Conservation (phyloP, 2,797 vertebrate genomes). For the Premnoplex brunnescens region DNA sequence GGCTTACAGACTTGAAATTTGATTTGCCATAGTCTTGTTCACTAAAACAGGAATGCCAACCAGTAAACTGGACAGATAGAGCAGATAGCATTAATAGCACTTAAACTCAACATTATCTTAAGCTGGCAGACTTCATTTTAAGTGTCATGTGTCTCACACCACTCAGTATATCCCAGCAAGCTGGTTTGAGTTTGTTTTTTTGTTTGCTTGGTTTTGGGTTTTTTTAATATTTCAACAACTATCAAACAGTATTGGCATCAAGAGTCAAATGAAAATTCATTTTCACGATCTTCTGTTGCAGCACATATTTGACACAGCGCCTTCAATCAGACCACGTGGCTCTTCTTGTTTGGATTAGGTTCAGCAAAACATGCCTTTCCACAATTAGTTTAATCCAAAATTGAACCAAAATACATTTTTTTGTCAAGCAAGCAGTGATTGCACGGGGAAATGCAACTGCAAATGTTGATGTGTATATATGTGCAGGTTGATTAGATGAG, state of each 20-base stretch:
- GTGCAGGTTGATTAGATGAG: background rate
- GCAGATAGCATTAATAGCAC: background rate
- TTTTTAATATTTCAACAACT: background rate
- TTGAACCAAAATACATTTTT: background rate
- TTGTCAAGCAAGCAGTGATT: background rate
- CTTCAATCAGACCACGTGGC: background rate
- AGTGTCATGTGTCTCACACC: background rate
- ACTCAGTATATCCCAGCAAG: background rate
- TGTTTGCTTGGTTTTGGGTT: background rate
- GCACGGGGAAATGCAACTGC: background rate
- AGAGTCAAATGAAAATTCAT: background rate
- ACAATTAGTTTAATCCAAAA: background rate
- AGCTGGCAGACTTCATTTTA: background rate
- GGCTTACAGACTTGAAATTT: background rate
- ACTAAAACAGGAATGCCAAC: background rate
- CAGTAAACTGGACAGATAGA: background rate
- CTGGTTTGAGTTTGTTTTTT: background rate
- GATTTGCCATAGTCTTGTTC: background rate
- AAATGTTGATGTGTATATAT: background rate
- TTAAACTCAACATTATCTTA: conserved; percentile 6
- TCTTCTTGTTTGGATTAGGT: background rate
- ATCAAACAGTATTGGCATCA: background rate
- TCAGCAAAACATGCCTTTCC: background rate
- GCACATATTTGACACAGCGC: background rate
- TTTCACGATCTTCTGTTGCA: background rate